These are phyloP conservation scores for Antitype chi DNA, from an alignment of 2,888 invertebrate genomes.

Conservation along the genomic window DNA sequence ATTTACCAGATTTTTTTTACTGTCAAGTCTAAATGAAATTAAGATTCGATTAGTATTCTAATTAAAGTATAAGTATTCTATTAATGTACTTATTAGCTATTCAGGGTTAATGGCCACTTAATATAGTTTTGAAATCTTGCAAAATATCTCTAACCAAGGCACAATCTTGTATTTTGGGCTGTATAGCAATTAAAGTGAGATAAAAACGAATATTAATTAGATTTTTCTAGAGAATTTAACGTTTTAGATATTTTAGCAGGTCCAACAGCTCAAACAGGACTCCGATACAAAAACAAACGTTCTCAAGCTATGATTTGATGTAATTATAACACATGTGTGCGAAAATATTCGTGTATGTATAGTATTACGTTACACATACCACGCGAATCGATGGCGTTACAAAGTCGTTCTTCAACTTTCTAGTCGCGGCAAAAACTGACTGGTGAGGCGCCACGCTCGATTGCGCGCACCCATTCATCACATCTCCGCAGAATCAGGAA, in stretches of 20 bases:
- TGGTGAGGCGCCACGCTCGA: constrained; percentile 47
- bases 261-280: constrained; percentile 1
- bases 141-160: constrained; percentile 30
- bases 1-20: not conserved
- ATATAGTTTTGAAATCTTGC: constrained; percentile 22
- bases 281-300: constrained; percentile 3
- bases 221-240: constrained; percentile 1
- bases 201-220: constrained; percentile 14
- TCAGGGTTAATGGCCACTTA: constrained; percentile 48
- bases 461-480: constrained; percentile 61
- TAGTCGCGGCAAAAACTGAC: constrained; percentile 58
- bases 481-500: constrained; percentile 70
- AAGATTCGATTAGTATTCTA: constrained; percentile 17
- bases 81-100: constrained; percentile 22
- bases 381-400: constrained; percentile 51
- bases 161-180: constrained; percentile 22
- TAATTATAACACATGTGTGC: constrained; percentile 32
- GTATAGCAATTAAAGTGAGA: constrained; percentile 18
- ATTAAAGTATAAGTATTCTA: not conserved
- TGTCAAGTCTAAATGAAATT: not conserved
- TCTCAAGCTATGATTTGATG: constrained; percentile 23
- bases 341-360: constrained; percentile 34
- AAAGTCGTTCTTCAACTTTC: constrained; percentile 66
- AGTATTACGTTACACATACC: constrained; percentile 55
- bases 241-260: not conserved